Base-by-base conservation (phyloP, 1,140 invertebrate species). In the Brachionus paranguensis region DNA sequence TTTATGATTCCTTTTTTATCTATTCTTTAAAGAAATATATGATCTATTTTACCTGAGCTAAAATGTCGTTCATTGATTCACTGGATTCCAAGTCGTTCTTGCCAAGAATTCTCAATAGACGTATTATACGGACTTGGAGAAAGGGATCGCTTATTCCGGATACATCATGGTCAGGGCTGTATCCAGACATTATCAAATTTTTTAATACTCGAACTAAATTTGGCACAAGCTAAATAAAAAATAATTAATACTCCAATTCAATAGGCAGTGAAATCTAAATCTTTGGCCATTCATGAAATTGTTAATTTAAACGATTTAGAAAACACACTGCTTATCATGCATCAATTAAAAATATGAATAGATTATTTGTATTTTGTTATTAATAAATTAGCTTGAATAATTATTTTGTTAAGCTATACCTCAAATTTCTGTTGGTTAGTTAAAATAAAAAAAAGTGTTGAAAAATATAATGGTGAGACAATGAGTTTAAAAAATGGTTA, bases 81-180 rank as follows among this genome's bases (percentile, higher is more conserved):
- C 97, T 99, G 1, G 96, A 94, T 86, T 98, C 95, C 0, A 93
- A 92, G 91, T 99, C 98, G 87, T 98, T 96, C 86, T 93, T 94
- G 24, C 98, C 98, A 74, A 99, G 91, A 87, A 99, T 95, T 86
- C 97, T 91, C 41, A 99, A 89, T 0, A 99, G 91, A 85, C 95
- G 93, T 78, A 99, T 91, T 86, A 99, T 98, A 92, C 99, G 99
- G 90, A 95, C 94, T 92, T 99, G 97, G 84, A 99, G 91, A 90
- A 99, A 99, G 70, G 98, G 98, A 91, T 99, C 98, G 86, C 95
- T 98, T 12, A 99, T 95, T 68, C 98, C 97, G 85, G 95, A 97
- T n/a, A 99, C 97, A 90, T 99, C 98, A 89, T 99, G 97, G 89
- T 99, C 98, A 10, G 97, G 97, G 43, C 97, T 99, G 91, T 99